phyloP scores from a whole-genome alignment of 2,888 invertebrate species.

The Euzophera pinguis region DNA sequence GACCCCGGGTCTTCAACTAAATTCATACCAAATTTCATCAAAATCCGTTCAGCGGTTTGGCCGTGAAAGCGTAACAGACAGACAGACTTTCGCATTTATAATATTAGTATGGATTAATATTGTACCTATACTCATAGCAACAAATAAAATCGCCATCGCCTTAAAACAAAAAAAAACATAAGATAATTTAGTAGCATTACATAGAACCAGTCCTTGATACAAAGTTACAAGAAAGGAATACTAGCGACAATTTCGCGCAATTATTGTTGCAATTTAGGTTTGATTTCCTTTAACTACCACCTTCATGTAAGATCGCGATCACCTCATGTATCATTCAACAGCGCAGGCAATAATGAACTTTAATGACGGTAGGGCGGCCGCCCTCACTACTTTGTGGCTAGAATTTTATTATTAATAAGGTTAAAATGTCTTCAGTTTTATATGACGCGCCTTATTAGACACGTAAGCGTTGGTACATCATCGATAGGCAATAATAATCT shows the following conservation, averaged over 20 bases:
- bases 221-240: constrained; percentile 15
- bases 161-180: no score
- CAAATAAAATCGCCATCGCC: no score
- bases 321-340: constrained; percentile 64
- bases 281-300: constrained; percentile 55
- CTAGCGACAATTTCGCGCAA: constrained; percentile 27
- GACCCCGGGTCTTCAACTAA: no score
- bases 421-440: constrained; percentile 33
- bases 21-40: no score
- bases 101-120: no score
- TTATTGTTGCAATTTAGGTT: constrained; percentile 49
- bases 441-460: constrained; percentile 35
- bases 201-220: constrained; percentile 17
- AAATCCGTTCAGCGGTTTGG: no score
- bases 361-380: constrained; percentile 45
- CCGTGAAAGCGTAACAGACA: no score
- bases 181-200: no score
- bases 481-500: background rate
- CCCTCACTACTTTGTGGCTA: constrained; percentile 7
- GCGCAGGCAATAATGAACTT: constrained; percentile 52
- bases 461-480: constrained; percentile 7
- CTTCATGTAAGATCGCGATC: constrained; percentile 51
- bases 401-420: constrained; percentile 31
- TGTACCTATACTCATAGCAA: no score
- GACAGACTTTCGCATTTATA: no score